Evolutionary conservation across 2,888 invertebrate genomes (phyloP), one percentile per base, ranked within the genome.

Genomic region (Poecilus cupreus): DNA sequence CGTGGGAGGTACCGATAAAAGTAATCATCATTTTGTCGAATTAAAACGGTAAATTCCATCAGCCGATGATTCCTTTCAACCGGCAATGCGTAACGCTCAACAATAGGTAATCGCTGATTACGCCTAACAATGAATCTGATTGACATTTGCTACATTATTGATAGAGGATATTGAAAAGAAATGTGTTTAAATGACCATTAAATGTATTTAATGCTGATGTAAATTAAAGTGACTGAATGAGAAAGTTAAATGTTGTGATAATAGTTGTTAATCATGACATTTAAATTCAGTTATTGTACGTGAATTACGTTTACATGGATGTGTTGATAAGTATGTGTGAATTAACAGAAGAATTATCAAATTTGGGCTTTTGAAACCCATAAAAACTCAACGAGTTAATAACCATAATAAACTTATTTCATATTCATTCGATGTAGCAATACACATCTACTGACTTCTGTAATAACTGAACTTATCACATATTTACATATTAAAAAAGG

Each of bases 31-130:
- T 32, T 37, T 51, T 51, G 51, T 20, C 16, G 64, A 68, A 68
- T 68, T 68, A 68, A 68, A 68, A 68, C 64, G 37, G 64, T 68
- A 37, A 68, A 68, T 68, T 68, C 64, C 39, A 60, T 13, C 32
- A 32, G 18, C 8, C 16, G 37, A 32, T 68, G 37, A 68, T 32
- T 68, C 64, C 64, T 68, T 68, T 68, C 64, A 68, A n/a, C 46
- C 46, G 13, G 8, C 46, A 68, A 32, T 16, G 60, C 24, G 60
- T 60, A 24, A 32, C 60, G 13, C 60, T 13, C 37, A 68, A 51
- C 37, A 68, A 37, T 32, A 8, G 64, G 5, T 37, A 68, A 68
- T 68, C 64, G 18, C 39, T 32, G 64, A 68, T 68, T 68, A 68
- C 37, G 5, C 24, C 32, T 13, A 68, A 68, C 64, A 68, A 68